These are phyloP conservation scores for Murina feae DNA, from an alignment of 2,113 vertebrate species.

Conservation along the genomic window DNA sequence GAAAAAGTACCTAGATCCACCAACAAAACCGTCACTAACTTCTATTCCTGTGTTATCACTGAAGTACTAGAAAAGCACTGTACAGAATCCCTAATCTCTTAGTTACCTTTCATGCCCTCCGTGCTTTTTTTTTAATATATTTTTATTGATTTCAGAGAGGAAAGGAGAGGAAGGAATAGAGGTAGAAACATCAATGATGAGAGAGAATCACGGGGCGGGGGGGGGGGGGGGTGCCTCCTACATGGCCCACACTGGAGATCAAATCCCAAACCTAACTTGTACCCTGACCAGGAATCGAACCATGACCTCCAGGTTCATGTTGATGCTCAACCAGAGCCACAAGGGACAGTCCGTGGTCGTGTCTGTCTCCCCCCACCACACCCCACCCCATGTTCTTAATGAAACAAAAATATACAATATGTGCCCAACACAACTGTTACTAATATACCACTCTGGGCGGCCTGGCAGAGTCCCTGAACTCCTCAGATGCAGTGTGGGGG, in stretches of 20 bases:
- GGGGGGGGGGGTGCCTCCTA: no score
- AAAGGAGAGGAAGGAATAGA: neutral
- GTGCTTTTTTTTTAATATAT: neutral
- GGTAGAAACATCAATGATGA: neutral
- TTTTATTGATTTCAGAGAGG: neutral
- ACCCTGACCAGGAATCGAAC: no score
- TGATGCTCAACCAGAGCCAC: neutral
- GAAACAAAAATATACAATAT: neutral
- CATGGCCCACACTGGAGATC: no score
- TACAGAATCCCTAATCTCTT: neutral
- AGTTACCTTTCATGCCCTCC: neutral
- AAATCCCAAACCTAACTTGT: no score
- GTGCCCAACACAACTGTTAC: neutral
- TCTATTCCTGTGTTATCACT: neutral
- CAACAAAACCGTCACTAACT: neutral
- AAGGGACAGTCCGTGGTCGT: no score
- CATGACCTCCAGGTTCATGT: no score
- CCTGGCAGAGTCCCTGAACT: fast-evolving
- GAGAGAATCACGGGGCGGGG: no score
- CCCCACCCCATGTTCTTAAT: no score
- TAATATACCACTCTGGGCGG: neutral
- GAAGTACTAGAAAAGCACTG: neutral
- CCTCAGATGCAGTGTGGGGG: fast-evolving
- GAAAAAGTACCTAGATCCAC: neutral
- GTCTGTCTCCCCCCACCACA: no score